Evolutionary conservation across 2,888 invertebrate genomes (phyloP), one percentile per base, ranked within the genome.

Genomic region (Cheilosia scutellata): DNA sequence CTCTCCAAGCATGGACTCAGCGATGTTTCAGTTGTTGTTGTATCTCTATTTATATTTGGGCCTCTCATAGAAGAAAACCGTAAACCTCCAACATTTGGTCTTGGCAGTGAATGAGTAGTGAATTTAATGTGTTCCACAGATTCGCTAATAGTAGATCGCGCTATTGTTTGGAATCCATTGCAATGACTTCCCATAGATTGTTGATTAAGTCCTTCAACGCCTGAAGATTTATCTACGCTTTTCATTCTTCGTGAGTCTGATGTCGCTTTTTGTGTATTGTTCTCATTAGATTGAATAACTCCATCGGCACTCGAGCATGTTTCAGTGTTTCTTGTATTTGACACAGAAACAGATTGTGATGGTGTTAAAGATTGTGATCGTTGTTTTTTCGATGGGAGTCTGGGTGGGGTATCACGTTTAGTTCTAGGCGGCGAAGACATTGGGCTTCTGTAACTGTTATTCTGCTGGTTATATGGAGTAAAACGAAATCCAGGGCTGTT

Each of bases 301-400:
- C 95, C 95, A 90, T 95, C 96, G 2, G 95, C 95, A 90, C 95
- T 96, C 51, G 95, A 95, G 88, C 95, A 95, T 90, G 95, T 95
- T 29, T 95, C 95, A 74, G 92, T 70, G 87, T 88, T 88, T 65
- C 89, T 90, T 2, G 90, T 88, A 70, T 90, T 89, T 60, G 89
- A 89, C 5, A 90, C 91, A 16, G 90, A 88, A 77, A 90, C 90
- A 0, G 91, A 90, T 87, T 94, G 94, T 1, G 93, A 92, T 0
- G 96, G 96, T 0, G 96, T 96, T 40, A 97, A 91, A 0, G 96
- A 96, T 90, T 96, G 96, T n/a, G 96, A 96, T 79, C 96, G 94
- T 91, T 96, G 96, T 89, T 95, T 95, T 89, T 95, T 94, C 42
- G 93, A 93, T 9, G 94, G 94, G 82, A 94, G 88, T 80, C 93